Base-by-base conservation (phyloP, 2,888 invertebrate genomes). In the Tetranychus truncatus region DNA sequence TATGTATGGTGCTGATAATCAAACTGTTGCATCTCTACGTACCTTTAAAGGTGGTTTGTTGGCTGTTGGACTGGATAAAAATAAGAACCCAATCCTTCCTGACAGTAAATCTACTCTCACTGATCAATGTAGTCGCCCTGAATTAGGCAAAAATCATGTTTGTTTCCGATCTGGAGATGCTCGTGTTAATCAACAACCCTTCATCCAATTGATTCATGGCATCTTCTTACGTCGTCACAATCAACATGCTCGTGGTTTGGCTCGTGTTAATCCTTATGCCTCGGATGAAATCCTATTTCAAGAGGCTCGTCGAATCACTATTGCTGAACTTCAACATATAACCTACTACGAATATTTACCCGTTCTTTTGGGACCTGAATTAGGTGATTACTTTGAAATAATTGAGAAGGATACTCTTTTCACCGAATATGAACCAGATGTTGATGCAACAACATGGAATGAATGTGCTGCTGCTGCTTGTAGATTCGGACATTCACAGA, bases 371-470 rank as follows among this genome's bases (percentile, higher is more conserved):
- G 93, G 83, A 15, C 65, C 75, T 1, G 45, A 45, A 24, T 65
- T 77, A 9, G 69, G 6, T 8, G 24, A 66, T 24, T 77, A 77
- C 66, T 77, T 72, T 66, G 45, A 66, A 66, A n/a, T 77, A 45
- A 15, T 66, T n/a, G 18, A 20, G 4, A 34, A 89, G 79, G 88
- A 89, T 1, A 88, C 91, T 80, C 89, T 92, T 0, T 92, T 91
- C 82, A 74, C 79, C 81, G 46, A 75, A 55, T 91, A 91, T 81
- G 87, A 90, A 81, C 83, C 86, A 0, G 81, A 82, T 0, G 85
- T 90, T 6, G 88, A 93, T 82, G 88, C 92, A 0, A 86, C 88
- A 7, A 86, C 92, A 74, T 89, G 90, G 18, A 93, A 93, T 83
- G 88, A 88, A 81, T 93, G 93, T 84, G 89, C 92, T 7, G 69